Evolutionary conservation across 2,797 vertebrate genomes (phyloP), one percentile per base, ranked within the genome.

Genomic region (Parotocinclus haroldoi): DNA sequence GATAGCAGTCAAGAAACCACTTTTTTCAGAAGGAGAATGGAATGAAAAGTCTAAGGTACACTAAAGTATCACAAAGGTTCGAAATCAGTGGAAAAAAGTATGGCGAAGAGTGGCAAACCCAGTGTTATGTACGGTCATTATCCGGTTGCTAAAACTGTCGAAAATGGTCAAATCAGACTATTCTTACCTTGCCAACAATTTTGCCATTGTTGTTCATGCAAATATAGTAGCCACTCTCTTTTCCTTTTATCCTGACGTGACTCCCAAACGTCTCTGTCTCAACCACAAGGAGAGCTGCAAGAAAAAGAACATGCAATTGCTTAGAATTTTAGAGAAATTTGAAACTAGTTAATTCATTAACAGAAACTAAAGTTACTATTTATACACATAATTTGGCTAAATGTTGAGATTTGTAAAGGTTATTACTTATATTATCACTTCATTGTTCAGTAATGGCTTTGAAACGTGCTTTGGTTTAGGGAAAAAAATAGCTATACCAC

Each of bases 211-310:
- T 87, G 65, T 86, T 91, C 91, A 93, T 93, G 83, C 91, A 93
- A 64, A 93, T 91, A 83, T 92, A 93, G 75, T 92, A 87, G 7
- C 89, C 86, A n/a, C 90, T 93, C 77, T 93, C 90, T 67, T 91
- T 90, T 59, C 91, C 91, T 80, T 90, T 90, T 79, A 92, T 91
- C 71, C 91, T 87, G 53, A 93, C 85, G 63, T 89, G 91, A 78
- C 91, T 92, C 49, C 91, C 91, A 17, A 92, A 93, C 0, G 91
- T 90, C 76, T 93, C 91, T 0, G 91, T 92, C 83, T 93, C 91
- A 0, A 91, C 91, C 12, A 90, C 82, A 4, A 93, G 90, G 45
- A 92, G 88, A 76, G 91, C 91, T 93, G 85, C 9, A 68, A 51
- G 45, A 3, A 59, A 65, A 19, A 51, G 8, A 55, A 42, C 36